Evolutionary conservation across 2,888 invertebrate genomes (phyloP), one percentile per base, ranked within the genome.

Genomic region (Latheticus oryzae): DNA sequence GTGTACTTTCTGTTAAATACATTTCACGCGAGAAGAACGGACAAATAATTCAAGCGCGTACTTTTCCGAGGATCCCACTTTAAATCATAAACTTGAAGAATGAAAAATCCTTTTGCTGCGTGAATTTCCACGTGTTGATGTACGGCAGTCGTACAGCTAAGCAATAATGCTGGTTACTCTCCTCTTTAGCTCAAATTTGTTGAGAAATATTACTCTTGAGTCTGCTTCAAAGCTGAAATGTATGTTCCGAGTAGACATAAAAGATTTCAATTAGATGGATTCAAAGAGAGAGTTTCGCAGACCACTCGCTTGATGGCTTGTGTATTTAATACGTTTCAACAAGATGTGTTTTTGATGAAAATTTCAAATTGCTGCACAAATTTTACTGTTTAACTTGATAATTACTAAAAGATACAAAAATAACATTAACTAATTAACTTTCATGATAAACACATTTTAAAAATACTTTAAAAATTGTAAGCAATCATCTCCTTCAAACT

Each of bases 1-100:
- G 4, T 19, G 3, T 19, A 5, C 21, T 19, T 3, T 3, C 21
- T 19, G 21, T 5, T 5, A 28, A 28, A 28, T 9, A 12, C 5
- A 9, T 28, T 9, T 28, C n/a, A n/a, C n/a, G 43, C 32, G 48
- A 55, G 61, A 60, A 55, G 59, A 56, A 61, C 42, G 57, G 50
- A 47, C 26, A 37, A 30, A 58, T 65, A 67, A 65, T 67, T 65
- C 62, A 60, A 51, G 32, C 58, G 26, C 21, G 33, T 32, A 47
- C 35, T 58, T 47, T 37, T 37, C 35, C 52, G 30, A 8, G 24
- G 15, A 40, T 37, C 42, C 26, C 21, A 45, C 40, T 40, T 38
- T 58, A 52, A 47, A 52, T 52, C 58, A 52, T 52, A 52, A 58
- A 58, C 19, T 38, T 30, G 17, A 40, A 45, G 37, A 52, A 45